phyloP scores from a whole-genome alignment of 2,113 vertebrate species.

The Felis chaus region DNA sequence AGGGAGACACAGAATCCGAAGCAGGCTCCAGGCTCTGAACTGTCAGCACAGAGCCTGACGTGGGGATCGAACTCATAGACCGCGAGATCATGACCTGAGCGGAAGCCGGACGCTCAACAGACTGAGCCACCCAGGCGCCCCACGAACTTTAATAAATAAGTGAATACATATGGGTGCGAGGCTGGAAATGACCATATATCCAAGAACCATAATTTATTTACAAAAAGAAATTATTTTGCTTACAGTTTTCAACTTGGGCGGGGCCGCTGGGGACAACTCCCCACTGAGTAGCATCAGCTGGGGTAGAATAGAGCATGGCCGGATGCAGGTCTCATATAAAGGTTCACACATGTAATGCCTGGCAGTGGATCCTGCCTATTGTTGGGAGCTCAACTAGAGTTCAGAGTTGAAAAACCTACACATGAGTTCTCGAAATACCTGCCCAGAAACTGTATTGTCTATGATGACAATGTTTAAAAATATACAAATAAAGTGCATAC shows the following conservation, averaged over 20 bases:
- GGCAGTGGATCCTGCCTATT: background rate
- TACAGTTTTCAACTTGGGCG: background rate
- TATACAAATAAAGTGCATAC: background rate
- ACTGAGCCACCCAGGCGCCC: too few species aligned
- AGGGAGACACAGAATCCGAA: too few species aligned
- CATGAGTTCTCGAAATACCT: background rate
- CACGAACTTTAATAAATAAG: background rate
- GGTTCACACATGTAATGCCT: accelerated
- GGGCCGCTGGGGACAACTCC: accelerated
- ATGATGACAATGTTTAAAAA: background rate
- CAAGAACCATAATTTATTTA: background rate
- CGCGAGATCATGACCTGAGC: too few species aligned
- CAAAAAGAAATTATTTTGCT: background rate
- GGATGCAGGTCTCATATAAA: background rate
- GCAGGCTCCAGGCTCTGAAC: too few species aligned
- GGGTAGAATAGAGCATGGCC: background rate
- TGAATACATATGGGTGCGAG: background rate
- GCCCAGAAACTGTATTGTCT: background rate
- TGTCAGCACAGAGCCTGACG: too few species aligned
- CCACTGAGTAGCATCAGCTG: background rate
- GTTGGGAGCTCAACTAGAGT: background rate
- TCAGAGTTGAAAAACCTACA: background rate
- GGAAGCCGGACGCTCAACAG: too few species aligned
- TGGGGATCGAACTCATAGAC: too few species aligned
- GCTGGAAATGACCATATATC: background rate